Evolutionary conservation across 2,797 vertebrate species (phyloP).

Genomic region (Apodemus agrarius): DNA sequence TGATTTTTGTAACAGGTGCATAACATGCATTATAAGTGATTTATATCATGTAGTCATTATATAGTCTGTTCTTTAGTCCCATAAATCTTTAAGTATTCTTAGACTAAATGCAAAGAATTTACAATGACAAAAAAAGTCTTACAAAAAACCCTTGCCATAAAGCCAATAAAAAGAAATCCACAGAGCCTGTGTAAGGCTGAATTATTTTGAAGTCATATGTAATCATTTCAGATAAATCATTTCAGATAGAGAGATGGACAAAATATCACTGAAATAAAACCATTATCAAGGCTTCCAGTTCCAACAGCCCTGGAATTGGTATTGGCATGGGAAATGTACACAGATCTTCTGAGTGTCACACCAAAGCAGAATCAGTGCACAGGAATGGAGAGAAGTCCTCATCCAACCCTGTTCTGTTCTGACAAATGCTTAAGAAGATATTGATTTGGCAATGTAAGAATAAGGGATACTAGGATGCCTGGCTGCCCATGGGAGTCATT

Average conservation of each 20-base stretch:
- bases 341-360: not conserved
- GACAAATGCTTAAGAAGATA: not conserved
- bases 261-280: not conserved
- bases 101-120: not conserved
- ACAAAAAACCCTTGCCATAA: not conserved
- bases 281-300: not conserved
- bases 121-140: not conserved
- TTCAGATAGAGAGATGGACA: not conserved
- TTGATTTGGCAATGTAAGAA: not conserved
- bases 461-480: not conserved
- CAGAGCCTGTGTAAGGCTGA: not conserved
- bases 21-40: not conserved
- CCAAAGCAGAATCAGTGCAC: not conserved
- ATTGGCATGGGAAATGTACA: not conserved
- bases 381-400: not conserved
- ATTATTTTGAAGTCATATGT: conserved; percentile 45
- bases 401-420: not conserved
- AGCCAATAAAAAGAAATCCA: not conserved
- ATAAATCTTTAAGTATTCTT: not conserved
- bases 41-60: conserved; percentile 1
- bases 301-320: not conserved
- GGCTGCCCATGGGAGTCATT: not conserved
- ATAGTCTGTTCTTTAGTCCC: not conserved
- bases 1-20: not conserved
- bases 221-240: not conserved